Percentiles rank a stretch among this genome's conserved stretches.
phyloP scores from a whole-genome alignment of 2,888 invertebrate genomes.

The Diabrotica balteata region DNA sequence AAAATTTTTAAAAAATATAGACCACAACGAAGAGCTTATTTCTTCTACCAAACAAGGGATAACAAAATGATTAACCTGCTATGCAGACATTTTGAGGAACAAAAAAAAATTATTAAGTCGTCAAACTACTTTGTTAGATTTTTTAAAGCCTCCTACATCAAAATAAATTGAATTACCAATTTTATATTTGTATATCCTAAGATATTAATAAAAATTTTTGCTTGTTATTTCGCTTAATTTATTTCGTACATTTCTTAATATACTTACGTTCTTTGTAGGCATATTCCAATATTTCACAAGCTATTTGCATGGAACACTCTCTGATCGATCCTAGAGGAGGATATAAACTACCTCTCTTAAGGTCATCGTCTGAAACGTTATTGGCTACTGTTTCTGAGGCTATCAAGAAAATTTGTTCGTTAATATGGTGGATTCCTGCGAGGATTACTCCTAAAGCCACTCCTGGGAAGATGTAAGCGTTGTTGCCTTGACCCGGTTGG shows the following conservation, averaged over 20 bases:
- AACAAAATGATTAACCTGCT: no score
- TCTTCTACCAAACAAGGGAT: no score
- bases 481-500: slow-evolving; percentile 96
- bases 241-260: background rate
- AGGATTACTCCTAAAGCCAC: slow-evolving; percentile 94
- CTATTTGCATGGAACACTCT: slow-evolving; percentile 90
- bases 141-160: no score
- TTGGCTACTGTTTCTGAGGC: slow-evolving; percentile 91
- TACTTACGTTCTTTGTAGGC: slow-evolving; percentile 84
- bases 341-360: slow-evolving; percentile 88
- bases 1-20: no score
- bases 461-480: slow-evolving; percentile 97
- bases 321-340: slow-evolving; percentile 86
- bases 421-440: slow-evolving; percentile 91
- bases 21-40: no score
- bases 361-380: slow-evolving; percentile 81
- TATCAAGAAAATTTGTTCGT: slow-evolving; percentile 91
- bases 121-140: no score
- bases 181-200: no score
- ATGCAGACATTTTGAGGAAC: no score
- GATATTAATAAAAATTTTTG: no score
- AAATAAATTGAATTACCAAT: no score
- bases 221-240: no score
- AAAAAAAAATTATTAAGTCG: no score
- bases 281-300: slow-evolving; percentile 84